These are phyloP conservation scores for Craseonycteris thonglongyai DNA, from an alignment of 2,113 vertebrate species.

Conservation along the genomic window DNA sequence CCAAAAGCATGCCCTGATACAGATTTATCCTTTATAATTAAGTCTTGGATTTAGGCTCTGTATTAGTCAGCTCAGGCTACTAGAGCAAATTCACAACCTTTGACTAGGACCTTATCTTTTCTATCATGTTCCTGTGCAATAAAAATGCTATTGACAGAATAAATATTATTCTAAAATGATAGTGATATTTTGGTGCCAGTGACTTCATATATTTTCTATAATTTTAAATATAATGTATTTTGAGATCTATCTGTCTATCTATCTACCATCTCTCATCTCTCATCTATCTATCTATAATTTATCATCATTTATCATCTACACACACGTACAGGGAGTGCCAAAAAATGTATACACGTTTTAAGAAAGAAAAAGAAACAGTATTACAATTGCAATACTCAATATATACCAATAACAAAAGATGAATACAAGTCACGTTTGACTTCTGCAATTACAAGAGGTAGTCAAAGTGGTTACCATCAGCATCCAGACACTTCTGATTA, in stretches of 20 bases:
- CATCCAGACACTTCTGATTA: too few species aligned
- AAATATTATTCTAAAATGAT: neutral
- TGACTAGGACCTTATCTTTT: neutral
- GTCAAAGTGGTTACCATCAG: too few species aligned
- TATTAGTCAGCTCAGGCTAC: neutral
- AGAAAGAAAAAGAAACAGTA: too few species aligned
- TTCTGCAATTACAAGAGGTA: too few species aligned
- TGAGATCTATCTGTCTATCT: neutral
- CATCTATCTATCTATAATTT: too few species aligned
- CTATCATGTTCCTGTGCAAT: neutral
- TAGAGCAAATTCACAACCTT: neutral
- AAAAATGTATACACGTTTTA: too few species aligned
- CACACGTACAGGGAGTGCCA: too few species aligned
- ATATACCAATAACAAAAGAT: too few species aligned
- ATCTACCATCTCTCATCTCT: too few species aligned
- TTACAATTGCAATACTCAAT: too few species aligned
- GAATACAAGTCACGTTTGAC: too few species aligned
- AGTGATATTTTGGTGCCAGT: neutral
- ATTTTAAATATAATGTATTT: neutral
- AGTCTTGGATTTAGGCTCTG: neutral
- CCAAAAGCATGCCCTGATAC: neutral
- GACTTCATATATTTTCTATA: neutral
- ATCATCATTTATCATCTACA: too few species aligned
- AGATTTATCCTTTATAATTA: neutral
- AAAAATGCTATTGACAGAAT: neutral